These are phyloP conservation scores for Tupaia tana DNA, from an alignment of 2,113 vertebrate genomes.

Conservation along the genomic window DNA sequence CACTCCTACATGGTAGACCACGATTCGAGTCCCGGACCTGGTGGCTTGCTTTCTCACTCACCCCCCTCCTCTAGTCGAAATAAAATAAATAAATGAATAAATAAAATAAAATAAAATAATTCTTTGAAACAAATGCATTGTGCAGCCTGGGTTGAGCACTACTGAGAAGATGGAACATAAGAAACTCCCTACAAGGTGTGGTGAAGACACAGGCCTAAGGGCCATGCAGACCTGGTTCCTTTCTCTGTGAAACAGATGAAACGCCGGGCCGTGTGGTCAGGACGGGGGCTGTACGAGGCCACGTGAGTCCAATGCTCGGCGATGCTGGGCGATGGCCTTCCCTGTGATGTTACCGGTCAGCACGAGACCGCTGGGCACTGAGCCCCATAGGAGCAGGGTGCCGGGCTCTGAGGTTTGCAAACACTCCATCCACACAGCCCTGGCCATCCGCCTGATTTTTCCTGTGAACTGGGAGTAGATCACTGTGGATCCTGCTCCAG, in stretches of 20 bases:
- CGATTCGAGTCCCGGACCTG: too few species aligned
- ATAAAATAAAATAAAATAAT: too few species aligned
- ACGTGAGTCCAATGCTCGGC: accelerated
- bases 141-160: background rate
- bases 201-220: background rate
- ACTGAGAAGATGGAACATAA: background rate
- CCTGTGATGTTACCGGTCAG: background rate
- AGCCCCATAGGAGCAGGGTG: background rate
- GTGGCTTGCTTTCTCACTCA: too few species aligned
- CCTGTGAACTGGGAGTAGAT: background rate
- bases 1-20: too few species aligned
- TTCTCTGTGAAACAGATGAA: too few species aligned
- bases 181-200: too few species aligned
- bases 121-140: background rate
- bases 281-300: background rate
- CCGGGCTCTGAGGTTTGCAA: background rate
- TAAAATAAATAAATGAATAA: too few species aligned
- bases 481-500: background rate
- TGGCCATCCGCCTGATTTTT: background rate
- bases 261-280: too few species aligned
- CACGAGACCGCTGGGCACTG: background rate
- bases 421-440: background rate
- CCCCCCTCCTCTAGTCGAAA: too few species aligned
- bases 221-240: background rate
- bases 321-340: too few species aligned